phyloP scores from a whole-genome alignment of 2,888 invertebrate species.

The Dione vanillae region DNA sequence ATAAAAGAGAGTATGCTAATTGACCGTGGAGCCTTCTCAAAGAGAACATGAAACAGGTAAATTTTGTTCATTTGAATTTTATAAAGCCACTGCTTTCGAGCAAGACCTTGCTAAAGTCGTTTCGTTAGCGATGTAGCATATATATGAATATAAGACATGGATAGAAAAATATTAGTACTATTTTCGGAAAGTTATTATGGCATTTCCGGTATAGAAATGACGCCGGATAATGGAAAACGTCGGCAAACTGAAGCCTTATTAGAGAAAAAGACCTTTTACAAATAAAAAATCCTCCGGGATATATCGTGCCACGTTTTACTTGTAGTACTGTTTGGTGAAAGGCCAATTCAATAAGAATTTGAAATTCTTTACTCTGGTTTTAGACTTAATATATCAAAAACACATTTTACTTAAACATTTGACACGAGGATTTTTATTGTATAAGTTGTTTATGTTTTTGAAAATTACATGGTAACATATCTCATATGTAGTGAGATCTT shows the following conservation, averaged over 20 bases:
- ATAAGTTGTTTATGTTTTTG: slow-evolving; percentile 10
- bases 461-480: not conserved
- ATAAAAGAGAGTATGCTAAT: slow-evolving; percentile 10
- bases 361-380: no score
- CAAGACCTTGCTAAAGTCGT: no score
- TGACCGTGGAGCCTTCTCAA: slow-evolving; percentile 19
- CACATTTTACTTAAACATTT: slow-evolving; percentile 23
- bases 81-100: not conserved
- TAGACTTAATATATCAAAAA: no score
- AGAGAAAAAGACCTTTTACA: not conserved
- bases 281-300: not conserved
- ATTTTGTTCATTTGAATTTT: slow-evolving; percentile 9
- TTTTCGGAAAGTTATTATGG: not conserved
- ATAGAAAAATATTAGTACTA: not conserved
- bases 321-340: no score
- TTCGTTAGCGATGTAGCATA: no score
- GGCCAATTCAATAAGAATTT: no score
- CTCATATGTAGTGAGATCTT: not conserved
- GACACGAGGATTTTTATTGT: slow-evolving; percentile 11
- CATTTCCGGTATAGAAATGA: slow-evolving; percentile 20
- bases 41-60: slow-evolving; percentile 2
- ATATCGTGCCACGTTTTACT: no score
- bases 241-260: slow-evolving; percentile 7
- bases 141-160: not conserved
- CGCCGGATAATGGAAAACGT: slow-evolving; percentile 11